phyloP scores from a whole-genome alignment of 2,797 vertebrate genomes.

The Luscinia luscinia region DNA sequence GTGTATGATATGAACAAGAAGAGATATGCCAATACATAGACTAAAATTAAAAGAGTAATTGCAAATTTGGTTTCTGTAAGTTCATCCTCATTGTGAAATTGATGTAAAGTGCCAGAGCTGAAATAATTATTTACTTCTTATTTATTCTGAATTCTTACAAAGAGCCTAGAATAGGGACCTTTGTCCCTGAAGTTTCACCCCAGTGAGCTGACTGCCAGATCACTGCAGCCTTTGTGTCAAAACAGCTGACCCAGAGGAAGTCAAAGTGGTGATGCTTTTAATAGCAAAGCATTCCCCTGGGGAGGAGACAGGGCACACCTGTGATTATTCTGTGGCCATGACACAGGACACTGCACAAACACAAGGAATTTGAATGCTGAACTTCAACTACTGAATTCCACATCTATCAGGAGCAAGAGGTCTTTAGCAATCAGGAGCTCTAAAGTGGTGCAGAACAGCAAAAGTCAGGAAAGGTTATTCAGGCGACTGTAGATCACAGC shows the following conservation, averaged over 20 bases:
- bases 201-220: not conserved
- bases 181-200: not conserved
- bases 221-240: not conserved
- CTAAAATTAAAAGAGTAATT: constrained; percentile 1
- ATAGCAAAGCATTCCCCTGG: not conserved
- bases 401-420: not conserved
- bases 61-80: constrained; percentile 26
- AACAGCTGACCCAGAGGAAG: not conserved
- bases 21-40: not conserved
- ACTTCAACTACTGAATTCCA: not conserved
- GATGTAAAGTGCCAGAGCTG: not conserved
- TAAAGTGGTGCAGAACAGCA: not conserved
- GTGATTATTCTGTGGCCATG: not conserved
- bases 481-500: not conserved
- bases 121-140: not conserved
- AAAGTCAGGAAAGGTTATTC: not conserved
- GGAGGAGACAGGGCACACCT: not conserved
- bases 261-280: not conserved
- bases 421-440: not conserved
- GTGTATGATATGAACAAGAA: not conserved
- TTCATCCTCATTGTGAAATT: constrained; percentile 5
- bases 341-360: not conserved
- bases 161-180: not conserved
- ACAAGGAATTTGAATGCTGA: not conserved
- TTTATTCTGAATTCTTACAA: not conserved